These are phyloP conservation scores for Yasuhikotakia modesta DNA, from an alignment of 2,797 vertebrate species.

Conservation along the genomic window DNA sequence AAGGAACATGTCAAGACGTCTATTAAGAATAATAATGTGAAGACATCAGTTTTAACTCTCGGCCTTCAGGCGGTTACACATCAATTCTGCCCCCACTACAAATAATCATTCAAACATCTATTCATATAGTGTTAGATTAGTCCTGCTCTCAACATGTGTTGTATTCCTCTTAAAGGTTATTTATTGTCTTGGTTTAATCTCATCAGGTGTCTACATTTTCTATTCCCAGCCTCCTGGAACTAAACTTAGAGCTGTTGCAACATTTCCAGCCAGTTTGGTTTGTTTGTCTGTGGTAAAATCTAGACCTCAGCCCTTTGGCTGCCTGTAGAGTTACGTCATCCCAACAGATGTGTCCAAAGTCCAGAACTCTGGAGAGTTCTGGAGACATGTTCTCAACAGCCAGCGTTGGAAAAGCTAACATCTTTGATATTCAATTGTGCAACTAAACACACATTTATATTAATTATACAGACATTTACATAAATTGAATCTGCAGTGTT, in stretches of 20 bases:
- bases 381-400: neutral
- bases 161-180: neutral
- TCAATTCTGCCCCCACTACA: neutral
- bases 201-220: neutral
- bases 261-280: neutral
- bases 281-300: constrained; percentile 25
- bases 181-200: constrained; percentile 1
- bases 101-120: neutral
- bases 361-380: constrained; percentile 17
- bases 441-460: too few relatives aligned
- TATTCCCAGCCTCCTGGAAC: constrained; percentile 5
- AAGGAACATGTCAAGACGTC: neutral
- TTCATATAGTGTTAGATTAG: neutral
- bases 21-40: neutral
- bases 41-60: neutral
- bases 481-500: too few relatives aligned
- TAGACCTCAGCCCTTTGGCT: constrained; percentile 46
- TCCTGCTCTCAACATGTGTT: neutral
- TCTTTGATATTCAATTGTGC: too few relatives aligned
- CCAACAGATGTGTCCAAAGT: constrained; percentile 27
- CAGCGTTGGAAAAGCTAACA: neutral
- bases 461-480: too few relatives aligned
- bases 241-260: neutral
- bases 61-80: neutral
- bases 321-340: constrained; percentile 47